Percentiles rank a stretch among this genome's conserved stretches.
Evolutionary conservation across 2,113 vertebrate species (phyloP).

Genomic region (Paralichthys olivaceus): DNA sequence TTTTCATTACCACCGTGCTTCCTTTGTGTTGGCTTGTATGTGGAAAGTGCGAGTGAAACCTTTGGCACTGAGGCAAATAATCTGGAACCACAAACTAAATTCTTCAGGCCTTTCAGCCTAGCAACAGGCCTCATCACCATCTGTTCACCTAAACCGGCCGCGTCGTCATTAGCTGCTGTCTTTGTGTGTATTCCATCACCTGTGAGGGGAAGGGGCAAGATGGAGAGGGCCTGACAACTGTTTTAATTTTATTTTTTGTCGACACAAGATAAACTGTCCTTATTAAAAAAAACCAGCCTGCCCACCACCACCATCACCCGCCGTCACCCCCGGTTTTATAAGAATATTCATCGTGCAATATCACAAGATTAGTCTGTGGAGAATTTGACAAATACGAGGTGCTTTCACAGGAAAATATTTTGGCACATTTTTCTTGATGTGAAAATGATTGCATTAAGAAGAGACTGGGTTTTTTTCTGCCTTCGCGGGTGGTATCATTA

Average conservation of each 20-base stretch:
- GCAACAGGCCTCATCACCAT: constrained; percentile 63
- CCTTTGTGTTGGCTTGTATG: constrained; percentile 79
- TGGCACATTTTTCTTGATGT: constrained; percentile 73
- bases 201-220: constrained; percentile 34
- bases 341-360: constrained; percentile 80
- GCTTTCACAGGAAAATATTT: constrained; percentile 74
- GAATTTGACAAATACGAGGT: constrained; percentile 76
- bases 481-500: constrained; percentile 3
- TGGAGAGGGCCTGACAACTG: constrained; percentile 34
- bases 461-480: constrained; percentile 49
- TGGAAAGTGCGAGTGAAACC: constrained; percentile 85
- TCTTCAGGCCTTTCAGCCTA: constrained; percentile 32
- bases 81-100: constrained; percentile 68
- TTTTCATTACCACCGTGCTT: constrained; percentile 51
- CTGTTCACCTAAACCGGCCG: constrained; percentile 49
- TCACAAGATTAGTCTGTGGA: constrained; percentile 74
- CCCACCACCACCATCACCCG: constrained; percentile 19
- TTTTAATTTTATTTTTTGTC: constrained; percentile 53
- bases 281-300: constrained; percentile 61
- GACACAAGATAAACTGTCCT: constrained; percentile 69
- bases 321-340: constrained; percentile 49
- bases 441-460: constrained; percentile 80
- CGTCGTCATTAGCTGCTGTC: constrained; percentile 1
- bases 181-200: constrained; percentile 61
- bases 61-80: constrained; percentile 89